Conservation (phyloP, 2,797 vertebrate genomes). For the Steatocranus sp. region DNA sequence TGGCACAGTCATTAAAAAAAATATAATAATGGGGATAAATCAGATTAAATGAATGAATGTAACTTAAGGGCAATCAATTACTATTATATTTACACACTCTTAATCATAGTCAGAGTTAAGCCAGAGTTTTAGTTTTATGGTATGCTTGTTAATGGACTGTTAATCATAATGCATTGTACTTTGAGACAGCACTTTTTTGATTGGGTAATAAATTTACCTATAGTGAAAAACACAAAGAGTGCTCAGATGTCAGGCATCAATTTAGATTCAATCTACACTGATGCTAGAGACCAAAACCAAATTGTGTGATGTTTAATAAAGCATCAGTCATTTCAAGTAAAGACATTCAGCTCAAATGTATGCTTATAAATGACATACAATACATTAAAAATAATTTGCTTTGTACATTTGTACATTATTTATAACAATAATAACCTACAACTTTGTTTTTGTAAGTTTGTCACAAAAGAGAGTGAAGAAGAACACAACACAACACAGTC, state of each 20-base stretch:
- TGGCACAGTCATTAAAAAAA: not conserved
- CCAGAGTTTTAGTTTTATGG: not conserved
- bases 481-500: not conserved
- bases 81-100: not conserved
- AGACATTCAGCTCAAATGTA: not conserved
- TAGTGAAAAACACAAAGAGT: not conserved
- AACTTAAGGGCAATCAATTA: not conserved
- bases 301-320: not conserved
- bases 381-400: not conserved
- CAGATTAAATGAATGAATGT: not conserved
- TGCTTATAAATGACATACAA: not conserved
- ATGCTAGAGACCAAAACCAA: not conserved
- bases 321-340: not conserved
- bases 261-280: rapidly evolving
- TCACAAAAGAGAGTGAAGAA: not conserved
- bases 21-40: not conserved
- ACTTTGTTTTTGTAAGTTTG: not conserved
- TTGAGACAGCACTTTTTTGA: not conserved
- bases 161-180: not conserved
- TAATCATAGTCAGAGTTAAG: not conserved
- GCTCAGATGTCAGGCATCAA: not conserved
- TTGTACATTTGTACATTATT: not conserved
- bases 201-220: not conserved
- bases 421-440: not conserved
- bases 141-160: not conserved